A percentile compares a stretch with the other conserved stretches of the same genome.
Conservation (phyloP, 2,113 vertebrate genomes). For the cattle (Bos taurus) region ARS-UCD2.0 NC_037333.1:71549001-71549500, state of each 20-base stretch:
- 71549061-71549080: background rate
- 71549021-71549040: background rate
- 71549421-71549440: background rate
- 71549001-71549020: background rate
- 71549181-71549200: background rate
- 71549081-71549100: background rate
- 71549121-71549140: background rate
- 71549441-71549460: background rate
- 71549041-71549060: background rate
- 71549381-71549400: background rate
- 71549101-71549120: background rate
- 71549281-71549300: background rate
- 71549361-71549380: background rate
- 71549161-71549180: background rate
- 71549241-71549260: background rate
- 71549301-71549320: background rate
- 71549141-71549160: background rate
- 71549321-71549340: background rate
- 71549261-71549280: background rate
- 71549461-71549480: background rate
- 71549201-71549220: background rate
- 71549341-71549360: background rate
- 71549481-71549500: background rate
- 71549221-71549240: background rate
- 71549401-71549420: background rate